phyloP scores from a whole-genome alignment of 2,888 invertebrate genomes.

The Sisyra terminalis region DNA sequence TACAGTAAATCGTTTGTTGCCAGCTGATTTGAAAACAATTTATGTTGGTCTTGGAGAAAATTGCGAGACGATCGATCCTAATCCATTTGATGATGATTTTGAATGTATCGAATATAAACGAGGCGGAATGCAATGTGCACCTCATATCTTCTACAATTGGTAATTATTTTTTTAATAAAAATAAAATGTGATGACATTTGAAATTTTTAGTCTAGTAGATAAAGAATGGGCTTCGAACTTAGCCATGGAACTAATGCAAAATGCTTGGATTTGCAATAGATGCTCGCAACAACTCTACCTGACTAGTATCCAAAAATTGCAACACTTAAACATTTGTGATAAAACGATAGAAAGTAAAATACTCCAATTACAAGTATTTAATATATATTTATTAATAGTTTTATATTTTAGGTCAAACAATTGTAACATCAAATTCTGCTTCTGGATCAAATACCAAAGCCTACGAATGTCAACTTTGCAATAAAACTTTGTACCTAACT shows the following conservation, averaged over 20 bases:
- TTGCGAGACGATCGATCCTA: slow-evolving; percentile 30
- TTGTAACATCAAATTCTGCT: neutral
- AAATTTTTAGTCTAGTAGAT: slow-evolving; percentile 37
- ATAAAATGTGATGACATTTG: neutral
- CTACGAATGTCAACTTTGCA: slow-evolving; percentile 59
- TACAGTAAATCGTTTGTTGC: slow-evolving; percentile 62
- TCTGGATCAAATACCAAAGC: slow-evolving; percentile 39
- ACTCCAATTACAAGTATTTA: no score
- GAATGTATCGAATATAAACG: slow-evolving; percentile 39
- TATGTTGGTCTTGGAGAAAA: slow-evolving; percentile 36
- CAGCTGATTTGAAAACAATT: slow-evolving; percentile 67
- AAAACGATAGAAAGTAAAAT: no score
- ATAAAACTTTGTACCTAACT: slow-evolving; percentile 47
- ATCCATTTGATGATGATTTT: slow-evolving; percentile 57
- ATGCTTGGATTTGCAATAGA: slow-evolving; percentile 54
- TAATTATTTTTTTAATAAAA: slow-evolving; percentile 24
- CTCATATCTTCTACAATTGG: slow-evolving; percentile 67
- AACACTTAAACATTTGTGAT: slow-evolving; percentile 45
- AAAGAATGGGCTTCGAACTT: slow-evolving; percentile 49
- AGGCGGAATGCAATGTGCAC: slow-evolving; percentile 69
- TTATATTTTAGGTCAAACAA: slow-evolving; percentile 1
- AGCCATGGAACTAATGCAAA: slow-evolving; percentile 38
- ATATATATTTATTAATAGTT: no score
- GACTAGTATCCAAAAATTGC: slow-evolving; percentile 51
- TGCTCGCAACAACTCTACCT: slow-evolving; percentile 47